These are phyloP conservation scores for Camarhynchus parvulus DNA, from an alignment of 2,113 vertebrate genomes.

Conservation along the genomic window DNA sequence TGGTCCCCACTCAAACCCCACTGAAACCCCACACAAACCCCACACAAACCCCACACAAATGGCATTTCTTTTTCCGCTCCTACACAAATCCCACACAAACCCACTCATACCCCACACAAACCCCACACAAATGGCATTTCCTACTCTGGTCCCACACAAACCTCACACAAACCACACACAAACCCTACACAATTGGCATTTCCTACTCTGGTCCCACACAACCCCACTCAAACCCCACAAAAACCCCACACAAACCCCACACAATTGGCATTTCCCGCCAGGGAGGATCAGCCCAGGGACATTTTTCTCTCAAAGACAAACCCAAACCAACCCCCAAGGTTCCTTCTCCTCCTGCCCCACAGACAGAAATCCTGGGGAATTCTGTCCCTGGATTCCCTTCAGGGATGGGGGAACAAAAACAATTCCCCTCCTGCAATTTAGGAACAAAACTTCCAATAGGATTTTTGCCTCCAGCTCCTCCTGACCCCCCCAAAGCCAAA, in stretches of 20 bases:
- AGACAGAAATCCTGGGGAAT: background rate
- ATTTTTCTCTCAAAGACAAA: background rate
- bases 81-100: too few species aligned
- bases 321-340: background rate
- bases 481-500: background rate
- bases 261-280: background rate
- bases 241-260: background rate
- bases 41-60: background rate
- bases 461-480: background rate
- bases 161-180: too few species aligned
- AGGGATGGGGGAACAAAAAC: rapidly evolving
- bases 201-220: too few species aligned
- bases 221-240: background rate
- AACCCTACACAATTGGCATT: background rate
- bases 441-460: background rate
- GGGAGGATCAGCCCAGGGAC: background rate
- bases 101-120: too few species aligned
- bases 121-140: background rate
- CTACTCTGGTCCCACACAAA: rapidly evolving
- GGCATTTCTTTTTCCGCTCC: rapidly evolving
- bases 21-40: too few species aligned
- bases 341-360: background rate
- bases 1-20: background rate
- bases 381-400: rapidly evolving
- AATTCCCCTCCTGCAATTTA: rapidly evolving